phyloP scores from a whole-genome alignment of 2,888 invertebrate genomes.

The Anthophora plumipes region DNA sequence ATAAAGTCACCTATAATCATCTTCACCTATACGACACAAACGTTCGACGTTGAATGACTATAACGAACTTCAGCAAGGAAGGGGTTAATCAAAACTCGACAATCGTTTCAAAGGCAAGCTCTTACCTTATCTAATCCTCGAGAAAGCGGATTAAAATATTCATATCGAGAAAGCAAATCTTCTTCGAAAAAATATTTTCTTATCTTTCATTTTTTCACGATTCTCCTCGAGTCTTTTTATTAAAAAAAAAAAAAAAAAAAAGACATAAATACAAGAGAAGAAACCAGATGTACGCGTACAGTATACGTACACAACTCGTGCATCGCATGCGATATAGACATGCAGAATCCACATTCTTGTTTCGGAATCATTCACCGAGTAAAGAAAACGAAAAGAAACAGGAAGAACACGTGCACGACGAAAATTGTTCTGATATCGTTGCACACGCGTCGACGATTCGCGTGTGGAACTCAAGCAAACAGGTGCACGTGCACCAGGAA shows the following conservation, averaged over 20 bases:
- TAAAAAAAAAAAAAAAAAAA: not conserved
- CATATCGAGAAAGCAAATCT: constrained; percentile 16
- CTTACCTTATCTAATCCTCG: constrained; percentile 34
- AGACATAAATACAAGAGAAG: not conserved
- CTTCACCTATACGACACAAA: too few relatives aligned
- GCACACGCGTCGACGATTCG: not conserved
- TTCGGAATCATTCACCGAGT: too few relatives aligned
- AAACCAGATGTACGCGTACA: too few relatives aligned
- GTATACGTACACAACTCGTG: not conserved
- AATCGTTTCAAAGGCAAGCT: constrained; percentile 45
- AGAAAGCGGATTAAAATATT: constrained; percentile 42
- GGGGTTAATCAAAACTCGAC: not conserved
- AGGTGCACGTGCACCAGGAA: not conserved
- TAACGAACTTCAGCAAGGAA: too few relatives aligned
- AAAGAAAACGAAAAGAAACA: not conserved
- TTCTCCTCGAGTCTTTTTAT: too few relatives aligned
- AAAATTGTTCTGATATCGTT: constrained; percentile 3
- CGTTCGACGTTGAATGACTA: too few relatives aligned
- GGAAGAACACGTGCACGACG: not conserved
- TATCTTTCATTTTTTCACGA: not conserved
- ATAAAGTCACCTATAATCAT: too few relatives aligned
- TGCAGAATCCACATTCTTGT: not conserved
- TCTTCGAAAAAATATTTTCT: not conserved
- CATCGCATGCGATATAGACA: constrained; percentile 22
- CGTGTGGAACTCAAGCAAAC: constrained; percentile 14